These are phyloP conservation scores for Elegia similella DNA, from an alignment of 2,888 invertebrate genomes.

Conservation along the genomic window DNA sequence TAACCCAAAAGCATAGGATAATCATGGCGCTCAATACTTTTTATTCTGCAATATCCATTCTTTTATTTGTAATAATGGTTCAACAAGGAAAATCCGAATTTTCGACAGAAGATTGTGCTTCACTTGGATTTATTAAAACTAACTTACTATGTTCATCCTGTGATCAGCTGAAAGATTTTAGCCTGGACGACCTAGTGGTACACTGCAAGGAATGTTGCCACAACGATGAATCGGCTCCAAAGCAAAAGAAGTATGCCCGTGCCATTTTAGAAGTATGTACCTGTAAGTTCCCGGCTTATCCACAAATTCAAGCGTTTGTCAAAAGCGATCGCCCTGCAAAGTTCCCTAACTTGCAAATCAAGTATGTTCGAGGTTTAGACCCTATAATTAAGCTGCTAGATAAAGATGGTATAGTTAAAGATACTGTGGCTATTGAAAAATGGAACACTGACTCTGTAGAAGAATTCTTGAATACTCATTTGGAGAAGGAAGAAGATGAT, in stretches of 20 bases:
- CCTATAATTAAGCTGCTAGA: conserved; percentile 96
- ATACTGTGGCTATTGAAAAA: conserved; percentile 96
- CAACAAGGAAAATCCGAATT: conserved; percentile 73
- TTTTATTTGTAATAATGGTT: conserved; percentile 28
- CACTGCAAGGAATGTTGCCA: conserved; percentile 92
- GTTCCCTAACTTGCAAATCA: conserved; percentile 95
- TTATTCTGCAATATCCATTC: conserved; percentile 20
- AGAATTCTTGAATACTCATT: conserved; percentile 95
- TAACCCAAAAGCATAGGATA: too few relatives aligned
- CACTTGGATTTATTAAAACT: conserved; percentile 92
- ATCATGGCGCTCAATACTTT: neutral
- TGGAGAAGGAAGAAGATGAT: conserved; percentile 83
- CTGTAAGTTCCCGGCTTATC: conserved; percentile 98
- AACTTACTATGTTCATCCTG: conserved; percentile 94
- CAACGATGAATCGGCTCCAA: conserved; percentile 85
- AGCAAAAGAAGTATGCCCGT: conserved; percentile 90
- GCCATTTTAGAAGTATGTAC: conserved; percentile 98
- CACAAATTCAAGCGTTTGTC: conserved; percentile 98
- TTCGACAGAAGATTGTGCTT: conserved; percentile 90
- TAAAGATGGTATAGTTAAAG: conserved; percentile 90
- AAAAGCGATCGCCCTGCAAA: conserved; percentile 95
- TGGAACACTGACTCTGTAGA: conserved; percentile 99
- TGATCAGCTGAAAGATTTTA: conserved; percentile 89
- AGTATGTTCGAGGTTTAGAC: conserved; percentile 96
- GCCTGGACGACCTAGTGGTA: conserved; percentile 84